phyloP scores from a whole-genome alignment of 2,888 invertebrate genomes.

The Adelphocoris suturalis region DNA sequence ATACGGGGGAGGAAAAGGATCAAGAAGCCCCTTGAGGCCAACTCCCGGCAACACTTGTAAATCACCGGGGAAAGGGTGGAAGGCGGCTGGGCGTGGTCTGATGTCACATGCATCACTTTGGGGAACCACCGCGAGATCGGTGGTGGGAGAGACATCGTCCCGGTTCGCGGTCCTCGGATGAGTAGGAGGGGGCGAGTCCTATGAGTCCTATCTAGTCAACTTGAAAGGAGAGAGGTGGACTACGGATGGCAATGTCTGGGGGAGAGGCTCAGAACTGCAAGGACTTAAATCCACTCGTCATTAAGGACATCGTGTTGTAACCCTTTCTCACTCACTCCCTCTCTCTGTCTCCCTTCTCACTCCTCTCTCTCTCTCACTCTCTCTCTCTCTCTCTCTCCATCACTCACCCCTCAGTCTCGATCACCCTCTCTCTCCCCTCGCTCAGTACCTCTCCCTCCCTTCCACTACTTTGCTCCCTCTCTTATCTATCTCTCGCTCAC shows the following conservation, averaged over 20 bases:
- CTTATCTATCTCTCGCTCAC: too few species aligned
- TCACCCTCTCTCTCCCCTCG: too few species aligned
- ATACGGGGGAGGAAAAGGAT: not conserved
- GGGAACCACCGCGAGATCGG: conserved; percentile 7
- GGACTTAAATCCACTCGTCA: too few species aligned
- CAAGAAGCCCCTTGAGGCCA: not conserved
- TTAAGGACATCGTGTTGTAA: too few species aligned
- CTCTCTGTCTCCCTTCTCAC: too few species aligned
- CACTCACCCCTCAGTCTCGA: too few species aligned
- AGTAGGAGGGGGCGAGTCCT: conserved; percentile 5
- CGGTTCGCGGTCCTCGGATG: conserved; percentile 18
- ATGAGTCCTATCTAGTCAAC: not conserved
- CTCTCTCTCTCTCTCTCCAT: too few species aligned
- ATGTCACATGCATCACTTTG: conserved; percentile 53
- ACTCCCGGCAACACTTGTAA: conserved; percentile 11
- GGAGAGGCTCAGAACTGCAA: not conserved
- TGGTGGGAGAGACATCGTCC: conserved; percentile 41
- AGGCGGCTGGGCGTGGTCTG: conserved; percentile 48
- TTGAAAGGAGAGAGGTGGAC: not conserved
- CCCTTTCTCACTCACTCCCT: too few species aligned
- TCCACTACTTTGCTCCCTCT: too few species aligned
- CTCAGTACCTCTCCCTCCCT: too few species aligned
- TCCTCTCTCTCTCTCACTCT: too few species aligned
- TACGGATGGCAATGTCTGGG: not conserved
- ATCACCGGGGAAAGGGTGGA: not conserved